A percentile compares a stretch with the other conserved stretches of the same genome.
These are phyloP conservation scores for Tenualosa thibaudeaui DNA, from an alignment of 2,797 vertebrate genomes.

Conservation along the genomic window DNA sequence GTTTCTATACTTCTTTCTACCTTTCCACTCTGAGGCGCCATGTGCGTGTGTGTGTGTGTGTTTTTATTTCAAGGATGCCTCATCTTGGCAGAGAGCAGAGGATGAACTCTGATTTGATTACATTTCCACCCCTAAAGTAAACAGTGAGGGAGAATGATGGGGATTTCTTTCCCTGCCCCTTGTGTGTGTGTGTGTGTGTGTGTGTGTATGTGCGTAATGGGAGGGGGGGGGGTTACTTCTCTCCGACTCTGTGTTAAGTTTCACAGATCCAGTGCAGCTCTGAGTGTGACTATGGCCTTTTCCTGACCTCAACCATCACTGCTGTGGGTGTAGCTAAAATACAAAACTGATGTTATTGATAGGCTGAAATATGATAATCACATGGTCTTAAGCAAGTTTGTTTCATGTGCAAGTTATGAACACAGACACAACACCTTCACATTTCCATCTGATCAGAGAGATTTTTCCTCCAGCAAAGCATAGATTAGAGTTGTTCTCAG, in stretches of 20 bases:
- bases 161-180: not conserved
- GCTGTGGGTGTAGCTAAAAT: not conserved
- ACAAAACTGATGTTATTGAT: not conserved
- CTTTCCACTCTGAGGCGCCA: not conserved
- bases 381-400: not conserved
- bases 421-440: not conserved
- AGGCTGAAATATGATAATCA: conserved; percentile 1
- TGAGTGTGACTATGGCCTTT: conserved; percentile 15
- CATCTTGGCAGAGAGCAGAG: conserved; percentile 7
- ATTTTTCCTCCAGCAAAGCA: not conserved
- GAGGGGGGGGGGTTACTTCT: not conserved
- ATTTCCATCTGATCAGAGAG: not conserved
- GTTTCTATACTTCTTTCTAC: not conserved
- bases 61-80: conserved; percentile 1
- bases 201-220: not conserved
- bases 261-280: conserved; percentile 18
- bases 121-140: conserved; percentile 1
- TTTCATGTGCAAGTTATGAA: conserved; percentile 5
- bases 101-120: not conserved
- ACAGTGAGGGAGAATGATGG: not conserved
- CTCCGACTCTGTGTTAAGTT: conserved; percentile 20
- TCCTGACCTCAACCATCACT: not conserved
- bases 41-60: not conserved
- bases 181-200: not conserved
- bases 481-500: not conserved